Evolutionary conservation across 92 coral and sea anemone genomes (phyloP), one percentile per base, ranked within the genome.

Genomic region (Pocillopora grandis): DNA sequence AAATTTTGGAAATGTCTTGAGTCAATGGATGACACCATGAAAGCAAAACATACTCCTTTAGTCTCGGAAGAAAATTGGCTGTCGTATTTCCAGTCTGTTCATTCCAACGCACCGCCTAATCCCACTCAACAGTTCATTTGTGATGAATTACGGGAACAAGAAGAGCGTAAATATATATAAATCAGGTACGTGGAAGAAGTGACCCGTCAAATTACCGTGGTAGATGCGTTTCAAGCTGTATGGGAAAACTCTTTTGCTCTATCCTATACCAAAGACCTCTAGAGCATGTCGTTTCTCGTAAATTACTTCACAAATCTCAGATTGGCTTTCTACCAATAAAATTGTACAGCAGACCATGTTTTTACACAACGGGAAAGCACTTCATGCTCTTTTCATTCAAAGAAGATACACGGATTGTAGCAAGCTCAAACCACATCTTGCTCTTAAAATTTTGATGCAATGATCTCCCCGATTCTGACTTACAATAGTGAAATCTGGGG

Each of bases 11-110:
- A 21, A 21, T 21, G 21, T 21, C 21, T 21, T 21, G 21, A 21
- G 21, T 21, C 21, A 21, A 21, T 21, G 21, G 21, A 21, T 21
- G 21, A 21, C 21, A 21, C 21, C 0, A 21, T 21, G 21, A 21
- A 21, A 21, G 21, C 21, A 21, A 21, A 21, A 21, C 21, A 21
- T 21, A 0, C 21, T 21, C 21, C 21, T 21, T 0, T 21, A 21
- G 21, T 21, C 21, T 71, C 76, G 19, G 60, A 71, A n/a, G 76
- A 69, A 35, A 71, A 37, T 59, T 48, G 76, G 76, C 76, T 71
- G 5, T 2, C 37, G 15, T 12, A 37, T 10, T 71, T 71, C 49
- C 76, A 2, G 12, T 71, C 76, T 3, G 58, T 17, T 71, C 59
- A 71, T 16, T 71, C 20, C 15, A 71, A 48, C 49, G 6, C 37